Evolutionary conservation across 2,888 invertebrate genomes (phyloP).

Genomic region (Erpobdella octoculata): DNA sequence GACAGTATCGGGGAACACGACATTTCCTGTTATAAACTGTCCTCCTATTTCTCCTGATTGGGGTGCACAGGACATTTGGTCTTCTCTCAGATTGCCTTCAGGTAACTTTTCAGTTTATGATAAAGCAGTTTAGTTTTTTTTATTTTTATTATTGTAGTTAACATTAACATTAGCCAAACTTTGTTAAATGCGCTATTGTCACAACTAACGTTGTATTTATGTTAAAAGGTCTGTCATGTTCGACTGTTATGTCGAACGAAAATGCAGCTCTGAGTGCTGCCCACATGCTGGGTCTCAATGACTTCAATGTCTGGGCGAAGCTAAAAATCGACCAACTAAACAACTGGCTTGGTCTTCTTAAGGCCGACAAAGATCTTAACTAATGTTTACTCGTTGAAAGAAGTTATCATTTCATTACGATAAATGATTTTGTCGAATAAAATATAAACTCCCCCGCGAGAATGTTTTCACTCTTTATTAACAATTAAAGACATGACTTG

Average conservation of each 20-base stretch:
- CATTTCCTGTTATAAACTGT: conserved; percentile 91
- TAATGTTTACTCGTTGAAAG: background rate
- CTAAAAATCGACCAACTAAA: conserved; percentile 72
- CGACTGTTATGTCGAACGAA: conserved; percentile 85
- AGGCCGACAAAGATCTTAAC: conserved; percentile 59
- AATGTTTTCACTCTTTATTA: too few relatives aligned
- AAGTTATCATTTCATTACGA: too few relatives aligned
- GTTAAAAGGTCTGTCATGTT: conserved; percentile 69
- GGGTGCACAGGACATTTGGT: conserved; percentile 79
- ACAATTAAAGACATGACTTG: too few relatives aligned
- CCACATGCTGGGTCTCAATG: conserved; percentile 73
- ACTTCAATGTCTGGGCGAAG: conserved; percentile 80
- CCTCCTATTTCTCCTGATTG: conserved; percentile 76
- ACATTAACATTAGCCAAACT: too few relatives aligned
- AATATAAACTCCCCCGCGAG: too few relatives aligned
- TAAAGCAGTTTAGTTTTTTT: too few relatives aligned
- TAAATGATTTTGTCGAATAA: too few relatives aligned
- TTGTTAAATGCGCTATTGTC: background rate
- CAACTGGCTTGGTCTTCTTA: conserved; percentile 66
- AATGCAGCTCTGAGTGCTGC: conserved; percentile 87
- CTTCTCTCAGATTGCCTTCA: conserved; percentile 86
- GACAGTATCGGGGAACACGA: conserved; percentile 83
- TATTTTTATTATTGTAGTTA: too few relatives aligned
- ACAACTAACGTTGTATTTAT: background rate
- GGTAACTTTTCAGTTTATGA: conserved; percentile 58